Evolutionary conservation across 2,797 vertebrate genomes (phyloP).

Genomic region (Xyrichtys novacula): DNA sequence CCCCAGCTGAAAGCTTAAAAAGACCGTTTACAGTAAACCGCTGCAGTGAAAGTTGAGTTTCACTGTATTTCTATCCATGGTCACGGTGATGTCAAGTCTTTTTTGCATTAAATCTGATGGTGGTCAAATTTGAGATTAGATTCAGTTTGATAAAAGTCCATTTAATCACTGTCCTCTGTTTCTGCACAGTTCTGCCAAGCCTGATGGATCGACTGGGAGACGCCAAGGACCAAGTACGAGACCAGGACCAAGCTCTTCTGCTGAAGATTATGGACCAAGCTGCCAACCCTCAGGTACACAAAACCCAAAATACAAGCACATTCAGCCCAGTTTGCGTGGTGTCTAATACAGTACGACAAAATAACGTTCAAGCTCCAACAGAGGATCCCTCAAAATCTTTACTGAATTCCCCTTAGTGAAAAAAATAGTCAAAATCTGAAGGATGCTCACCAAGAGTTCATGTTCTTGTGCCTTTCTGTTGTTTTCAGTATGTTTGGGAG

Average conservation of each 20-base stretch:
- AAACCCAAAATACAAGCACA: not conserved
- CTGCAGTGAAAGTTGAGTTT: no score
- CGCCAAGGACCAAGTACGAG: constrained; percentile 94
- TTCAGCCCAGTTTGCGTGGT: not conserved
- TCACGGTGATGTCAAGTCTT: no score
- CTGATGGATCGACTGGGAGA: constrained; percentile 95
- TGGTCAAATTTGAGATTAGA: no score
- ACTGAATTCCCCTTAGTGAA: not conserved
- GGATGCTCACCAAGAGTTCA: not conserved
- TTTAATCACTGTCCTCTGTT: not conserved
- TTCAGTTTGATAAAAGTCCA: not conserved
- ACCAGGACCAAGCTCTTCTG: constrained; percentile 94
- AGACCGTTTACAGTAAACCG: no score
- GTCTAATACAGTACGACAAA: no score
- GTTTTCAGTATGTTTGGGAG: constrained; percentile 94
- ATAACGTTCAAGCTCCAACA: no score
- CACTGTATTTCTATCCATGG: no score
- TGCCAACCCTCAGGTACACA: constrained; percentile 91
- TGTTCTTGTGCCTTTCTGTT: not conserved
- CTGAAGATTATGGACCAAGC: constrained; percentile 98
- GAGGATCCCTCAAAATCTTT: no score
- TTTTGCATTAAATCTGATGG: no score
- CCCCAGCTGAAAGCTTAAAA: no score
- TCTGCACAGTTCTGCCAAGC: constrained; percentile 86
- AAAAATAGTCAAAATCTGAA: no score